A percentile compares a stretch with the other conserved stretches of the same genome.
These are phyloP conservation scores for Anguilla japonica DNA, from an alignment of 2,113 vertebrate species.

Conservation along the genomic window DNA sequence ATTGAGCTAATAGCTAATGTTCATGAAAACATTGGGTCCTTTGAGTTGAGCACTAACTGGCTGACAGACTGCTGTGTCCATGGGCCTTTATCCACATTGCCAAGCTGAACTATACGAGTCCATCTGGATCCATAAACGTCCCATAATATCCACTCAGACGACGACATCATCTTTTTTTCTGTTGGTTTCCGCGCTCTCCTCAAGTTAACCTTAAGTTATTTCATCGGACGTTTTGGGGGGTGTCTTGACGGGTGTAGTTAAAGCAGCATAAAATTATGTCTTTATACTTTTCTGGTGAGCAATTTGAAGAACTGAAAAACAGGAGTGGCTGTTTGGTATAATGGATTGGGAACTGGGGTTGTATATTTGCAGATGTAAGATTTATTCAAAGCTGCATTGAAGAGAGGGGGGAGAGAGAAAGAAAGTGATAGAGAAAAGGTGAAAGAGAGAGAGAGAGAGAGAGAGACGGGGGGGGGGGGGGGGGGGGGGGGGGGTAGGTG, in stretches of 20 bases:
- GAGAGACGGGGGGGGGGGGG: conserved; percentile 52
- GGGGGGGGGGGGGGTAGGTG: conserved; percentile 41
- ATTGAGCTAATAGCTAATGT: conserved; percentile 43
- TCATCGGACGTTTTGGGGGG: neutral
- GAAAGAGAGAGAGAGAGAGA: conserved; percentile 13
- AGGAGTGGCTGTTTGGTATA: neutral
- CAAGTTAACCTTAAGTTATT: neutral
- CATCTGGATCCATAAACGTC: neutral
- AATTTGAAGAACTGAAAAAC: too few species aligned
- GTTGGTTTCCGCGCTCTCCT: neutral
- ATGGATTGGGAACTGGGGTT: neutral
- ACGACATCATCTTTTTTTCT: neutral
- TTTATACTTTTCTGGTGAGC: too few species aligned
- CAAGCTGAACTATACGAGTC: neutral
- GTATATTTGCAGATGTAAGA: neutral
- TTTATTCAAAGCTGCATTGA: neutral
- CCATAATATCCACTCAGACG: neutral
- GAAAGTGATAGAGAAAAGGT: neutral
- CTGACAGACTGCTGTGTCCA: neutral
- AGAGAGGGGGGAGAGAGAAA: neutral
- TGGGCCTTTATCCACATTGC: neutral
- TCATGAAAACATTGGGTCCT: neutral
- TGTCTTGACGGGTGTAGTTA: neutral
- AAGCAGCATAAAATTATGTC: too few species aligned
- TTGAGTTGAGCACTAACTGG: neutral